Evolutionary conservation across 2,888 invertebrate genomes (phyloP).

Genomic region (Hylaea fasciaria): DNA sequence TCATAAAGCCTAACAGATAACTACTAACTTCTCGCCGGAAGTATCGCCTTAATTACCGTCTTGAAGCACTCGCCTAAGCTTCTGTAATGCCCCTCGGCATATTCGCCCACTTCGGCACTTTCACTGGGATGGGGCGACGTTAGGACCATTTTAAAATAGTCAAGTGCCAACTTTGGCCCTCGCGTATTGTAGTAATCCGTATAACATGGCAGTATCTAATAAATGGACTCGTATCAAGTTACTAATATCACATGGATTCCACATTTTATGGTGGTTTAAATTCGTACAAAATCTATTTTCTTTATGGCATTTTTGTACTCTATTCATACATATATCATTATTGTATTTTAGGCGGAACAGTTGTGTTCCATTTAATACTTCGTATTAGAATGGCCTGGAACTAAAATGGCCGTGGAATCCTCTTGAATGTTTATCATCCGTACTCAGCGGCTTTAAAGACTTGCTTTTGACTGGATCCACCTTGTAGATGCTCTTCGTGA

Average conservation of each 20-base stretch:
- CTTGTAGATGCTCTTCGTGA: not conserved
- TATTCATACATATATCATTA: no score
- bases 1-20: conserved; percentile 23
- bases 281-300: no score
- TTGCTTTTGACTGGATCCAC: not conserved
- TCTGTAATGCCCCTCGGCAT: conserved; percentile 19
- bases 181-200: no score
- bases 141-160: conserved; percentile 20
- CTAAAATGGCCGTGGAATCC: conserved; percentile 4
- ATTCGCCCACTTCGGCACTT: conserved; percentile 19
- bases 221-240: no score
- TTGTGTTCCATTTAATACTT: no score
- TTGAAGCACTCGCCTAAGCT: conserved; percentile 22
- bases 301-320: no score
- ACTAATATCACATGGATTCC: no score
- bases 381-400: no score
- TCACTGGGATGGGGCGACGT: conserved; percentile 15
- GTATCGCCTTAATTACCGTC: conserved; percentile 23
- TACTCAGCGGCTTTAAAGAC: not conserved
- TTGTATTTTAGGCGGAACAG: no score
- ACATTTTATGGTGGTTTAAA: no score
- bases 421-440: conserved; percentile 7
- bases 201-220: no score
- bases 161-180: no score
- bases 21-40: conserved; percentile 12